phyloP scores from a whole-genome alignment of 1,140 invertebrate species.

The Eupeodes corollae region DNA sequence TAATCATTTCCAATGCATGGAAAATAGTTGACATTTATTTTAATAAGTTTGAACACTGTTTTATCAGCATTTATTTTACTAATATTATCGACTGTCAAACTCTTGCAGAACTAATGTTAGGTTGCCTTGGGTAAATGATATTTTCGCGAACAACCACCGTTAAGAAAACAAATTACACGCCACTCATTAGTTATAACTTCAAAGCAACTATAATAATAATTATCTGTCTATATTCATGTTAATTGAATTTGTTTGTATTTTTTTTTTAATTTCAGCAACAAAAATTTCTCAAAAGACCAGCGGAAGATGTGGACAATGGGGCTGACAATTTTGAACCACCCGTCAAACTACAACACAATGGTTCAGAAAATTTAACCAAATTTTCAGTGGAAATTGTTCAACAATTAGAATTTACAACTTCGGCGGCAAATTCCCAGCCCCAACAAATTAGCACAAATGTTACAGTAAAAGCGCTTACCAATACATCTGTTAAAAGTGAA shows the following conservation, averaged over 20 bases:
- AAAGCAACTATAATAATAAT: background rate
- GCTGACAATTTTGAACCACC: constrained; percentile 55
- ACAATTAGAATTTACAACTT: constrained; percentile 75
- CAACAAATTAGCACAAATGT: constrained; percentile 86
- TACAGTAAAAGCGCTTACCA: constrained; percentile 78
- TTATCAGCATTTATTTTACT: too few relatives aligned
- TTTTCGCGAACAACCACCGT: too few relatives aligned
- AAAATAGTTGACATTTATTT: too few relatives aligned
- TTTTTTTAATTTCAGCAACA: constrained; percentile 54
- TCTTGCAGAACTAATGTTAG: too few relatives aligned
- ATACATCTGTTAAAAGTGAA: constrained; percentile 70
- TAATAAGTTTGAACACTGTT: too few relatives aligned
- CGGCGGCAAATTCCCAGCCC: constrained; percentile 66
- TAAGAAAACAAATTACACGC: too few relatives aligned
- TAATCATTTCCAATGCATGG: too few relatives aligned
- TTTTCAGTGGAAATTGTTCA: constrained; percentile 86
- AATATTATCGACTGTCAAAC: too few relatives aligned
- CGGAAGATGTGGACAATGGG: constrained; percentile 57
- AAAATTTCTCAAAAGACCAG: constrained; percentile 63
- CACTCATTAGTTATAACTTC: background rate
- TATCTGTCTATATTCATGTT: too few relatives aligned
- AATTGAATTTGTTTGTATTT: background rate
- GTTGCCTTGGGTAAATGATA: too few relatives aligned
- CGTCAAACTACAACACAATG: constrained; percentile 62
- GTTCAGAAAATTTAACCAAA: constrained; percentile 55